phyloP scores from a whole-genome alignment of 2,797 vertebrate species.

The Phyllotis vaccarum region DNA sequence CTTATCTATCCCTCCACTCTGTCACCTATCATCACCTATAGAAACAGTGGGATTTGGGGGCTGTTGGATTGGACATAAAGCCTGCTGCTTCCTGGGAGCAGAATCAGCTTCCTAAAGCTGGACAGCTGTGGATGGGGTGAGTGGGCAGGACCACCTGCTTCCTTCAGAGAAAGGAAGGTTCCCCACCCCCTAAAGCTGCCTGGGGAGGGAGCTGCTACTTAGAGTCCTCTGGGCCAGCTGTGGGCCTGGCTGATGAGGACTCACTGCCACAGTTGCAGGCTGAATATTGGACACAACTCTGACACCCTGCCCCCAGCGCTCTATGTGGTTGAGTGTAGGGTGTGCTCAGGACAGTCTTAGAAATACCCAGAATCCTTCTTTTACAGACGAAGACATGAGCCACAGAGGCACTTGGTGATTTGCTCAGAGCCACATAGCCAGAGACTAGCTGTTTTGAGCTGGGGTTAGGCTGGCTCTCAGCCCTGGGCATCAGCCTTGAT shows the following conservation, averaged over 20 bases:
- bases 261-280: no score
- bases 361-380: background rate
- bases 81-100: background rate
- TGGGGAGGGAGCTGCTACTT: background rate
- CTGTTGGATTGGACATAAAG: background rate
- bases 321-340: background rate
- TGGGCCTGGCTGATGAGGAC: no score
- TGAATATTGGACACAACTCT: fast-evolving
- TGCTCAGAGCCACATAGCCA: background rate
- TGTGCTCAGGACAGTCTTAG: background rate
- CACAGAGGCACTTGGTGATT: background rate
- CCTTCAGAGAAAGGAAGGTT: background rate
- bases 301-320: fast-evolving
- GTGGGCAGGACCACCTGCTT: background rate
- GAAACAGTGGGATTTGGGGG: background rate
- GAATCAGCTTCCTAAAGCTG: background rate
- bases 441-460: background rate
- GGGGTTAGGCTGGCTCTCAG: background rate
- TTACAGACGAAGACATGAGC: background rate
- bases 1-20: background rate
- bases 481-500: background rate
- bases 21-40: background rate
- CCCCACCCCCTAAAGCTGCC: background rate
- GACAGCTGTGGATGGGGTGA: background rate
- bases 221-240: background rate